Percentiles rank a stretch among this genome's conserved stretches.
These are phyloP conservation scores for Autographa pulchrina DNA, from an alignment of 2,888 invertebrate genomes.

Conservation along the genomic window DNA sequence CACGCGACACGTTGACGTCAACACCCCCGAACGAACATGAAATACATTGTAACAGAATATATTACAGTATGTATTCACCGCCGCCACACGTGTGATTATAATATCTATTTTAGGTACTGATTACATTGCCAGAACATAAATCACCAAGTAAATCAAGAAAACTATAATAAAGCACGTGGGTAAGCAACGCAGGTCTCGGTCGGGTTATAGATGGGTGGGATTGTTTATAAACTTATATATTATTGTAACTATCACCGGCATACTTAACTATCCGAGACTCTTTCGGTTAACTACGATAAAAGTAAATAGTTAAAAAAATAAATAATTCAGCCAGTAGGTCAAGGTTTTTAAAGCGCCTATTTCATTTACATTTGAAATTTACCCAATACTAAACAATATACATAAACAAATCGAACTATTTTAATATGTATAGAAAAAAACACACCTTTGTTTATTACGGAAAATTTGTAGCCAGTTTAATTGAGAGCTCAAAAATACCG, in stretches of 20 bases:
- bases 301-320: not conserved
- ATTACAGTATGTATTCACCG: conserved; percentile 27
- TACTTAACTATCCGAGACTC: no score
- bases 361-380: not conserved
- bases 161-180: not conserved
- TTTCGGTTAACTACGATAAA: no score
- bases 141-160: not conserved
- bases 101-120: conserved; percentile 62
- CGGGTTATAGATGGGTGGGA: not conserved
- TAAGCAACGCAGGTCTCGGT: not conserved
- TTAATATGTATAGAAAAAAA: no score
- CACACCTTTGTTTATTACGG: no score
- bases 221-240: not conserved
- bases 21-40: conserved; percentile 12
- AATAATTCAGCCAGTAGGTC: not conserved
- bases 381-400: not conserved
- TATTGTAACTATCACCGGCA: no score
- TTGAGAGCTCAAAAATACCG: no score
- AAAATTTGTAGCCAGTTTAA: no score
- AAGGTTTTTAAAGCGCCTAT: not conserved
- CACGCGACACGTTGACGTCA: conserved; percentile 32
- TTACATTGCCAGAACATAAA: conserved; percentile 90
- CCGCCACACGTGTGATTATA: conserved; percentile 28
- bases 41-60: conserved; percentile 38
- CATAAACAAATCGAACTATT: no score